Evolutionary conservation across 2,113 vertebrate species (phyloP).

Genomic region (Peromyscus maniculatus): DNA sequence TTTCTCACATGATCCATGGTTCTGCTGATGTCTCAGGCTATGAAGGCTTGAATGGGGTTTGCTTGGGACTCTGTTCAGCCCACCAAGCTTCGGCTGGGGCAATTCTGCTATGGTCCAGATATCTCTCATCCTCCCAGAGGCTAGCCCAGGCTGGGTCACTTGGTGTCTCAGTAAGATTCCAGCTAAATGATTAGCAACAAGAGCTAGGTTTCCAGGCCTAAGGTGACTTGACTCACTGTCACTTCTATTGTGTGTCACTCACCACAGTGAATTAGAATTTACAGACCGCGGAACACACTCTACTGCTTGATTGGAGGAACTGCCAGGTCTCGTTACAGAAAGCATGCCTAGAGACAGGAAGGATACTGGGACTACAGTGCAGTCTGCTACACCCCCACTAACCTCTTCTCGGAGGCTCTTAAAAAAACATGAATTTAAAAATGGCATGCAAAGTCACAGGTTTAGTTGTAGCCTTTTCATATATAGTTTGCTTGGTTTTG

Average conservation of each 20-base stretch:
- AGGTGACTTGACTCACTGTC: not conserved
- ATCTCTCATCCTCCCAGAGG: not conserved
- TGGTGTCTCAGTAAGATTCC: not conserved
- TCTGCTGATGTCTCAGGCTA: not conserved
- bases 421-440: not conserved
- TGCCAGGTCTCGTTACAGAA: not conserved
- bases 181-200: not conserved
- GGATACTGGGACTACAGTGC: not conserved
- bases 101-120: not conserved
- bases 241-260: not conserved
- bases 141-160: not conserved
- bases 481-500: not conserved
- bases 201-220: not conserved
- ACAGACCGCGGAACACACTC: not conserved
- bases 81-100: not conserved
- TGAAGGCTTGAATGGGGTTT: not conserved
- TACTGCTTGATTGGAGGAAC: not conserved
- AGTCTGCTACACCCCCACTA: not conserved
- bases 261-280: conserved; percentile 21
- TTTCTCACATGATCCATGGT: not conserved
- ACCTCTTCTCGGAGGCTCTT: not conserved
- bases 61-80: not conserved
- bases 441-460: not conserved
- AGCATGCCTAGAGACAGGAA: not conserved
- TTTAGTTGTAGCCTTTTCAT: not conserved